Percentiles rank a stretch among this genome's conserved stretches.
Evolutionary conservation across 1,140 invertebrate species (phyloP).

Genomic region (Gerris buenoi): DNA sequence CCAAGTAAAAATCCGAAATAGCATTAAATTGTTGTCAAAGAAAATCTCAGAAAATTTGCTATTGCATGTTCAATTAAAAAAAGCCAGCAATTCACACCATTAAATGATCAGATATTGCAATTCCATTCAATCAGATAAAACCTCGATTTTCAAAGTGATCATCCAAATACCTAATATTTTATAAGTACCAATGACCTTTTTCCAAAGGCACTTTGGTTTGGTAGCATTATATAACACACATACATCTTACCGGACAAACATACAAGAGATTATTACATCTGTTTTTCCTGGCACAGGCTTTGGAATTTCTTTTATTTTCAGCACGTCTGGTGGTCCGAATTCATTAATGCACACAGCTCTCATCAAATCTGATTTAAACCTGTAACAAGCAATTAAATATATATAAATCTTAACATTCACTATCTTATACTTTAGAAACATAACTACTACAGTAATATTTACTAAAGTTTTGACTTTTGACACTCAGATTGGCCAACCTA

Average conservation of each 20-base stretch:
- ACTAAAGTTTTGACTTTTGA: too few species aligned
- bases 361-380: too few species aligned
- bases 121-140: not conserved
- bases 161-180: too few species aligned
- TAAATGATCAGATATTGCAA: not conserved
- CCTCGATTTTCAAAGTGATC: not conserved
- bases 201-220: not conserved
- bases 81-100: not conserved
- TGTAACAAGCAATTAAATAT: too few species aligned
- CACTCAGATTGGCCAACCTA: too few species aligned
- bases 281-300: conserved; percentile 7
- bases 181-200: too few species aligned
- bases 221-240: not conserved
- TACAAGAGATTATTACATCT: conserved; percentile 13
- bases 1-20: not conserved
- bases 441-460: too few species aligned
- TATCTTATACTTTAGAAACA: too few species aligned
- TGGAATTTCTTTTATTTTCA: conserved; percentile 8
- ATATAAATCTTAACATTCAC: too few species aligned
- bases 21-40: too few species aligned
- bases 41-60: too few species aligned
- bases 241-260: not conserved
- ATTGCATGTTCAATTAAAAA: not conserved
- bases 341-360: too few species aligned
- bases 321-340: conserved; percentile 6